Base-by-base conservation (phyloP, 2,888 invertebrate species). In the Meliscaeva auricollis region DNA sequence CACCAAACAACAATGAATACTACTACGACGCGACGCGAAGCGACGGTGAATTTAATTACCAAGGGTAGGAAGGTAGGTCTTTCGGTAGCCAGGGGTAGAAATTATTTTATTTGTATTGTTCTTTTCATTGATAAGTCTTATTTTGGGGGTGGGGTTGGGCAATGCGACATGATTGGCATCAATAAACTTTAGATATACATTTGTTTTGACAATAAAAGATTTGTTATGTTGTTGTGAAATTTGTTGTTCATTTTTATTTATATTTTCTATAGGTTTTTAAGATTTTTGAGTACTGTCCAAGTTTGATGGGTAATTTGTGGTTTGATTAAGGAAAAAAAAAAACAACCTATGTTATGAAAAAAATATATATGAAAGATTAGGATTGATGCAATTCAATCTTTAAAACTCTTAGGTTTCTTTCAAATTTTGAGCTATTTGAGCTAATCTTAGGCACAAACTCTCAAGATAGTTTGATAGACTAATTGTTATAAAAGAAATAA, bases 81-180 rank as follows among this genome's bases (percentile, higher is more conserved):
- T 38, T 11, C n/a, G 30, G n/a, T 54, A 15, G 30, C n/a, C 6
- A 3, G 17, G 32, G 22, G 64, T 5, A 38, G 6, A 30, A 15
- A 11, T 2, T 9, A 38, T 8, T 38, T 7, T 26, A 9, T 22
- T n/a, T n/a, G n/a, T 26, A n/a, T 32, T 17, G 17, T 46, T 11
- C 7, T 48, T 66, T 48, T 66, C 32, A 66, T 32, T 66, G 64
- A 66, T 66, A 48, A 66, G 48, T 32, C 7, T 48, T 11, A 9
- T 17, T 13, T 46, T 13, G 11, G 26, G 22, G 60, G 26, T n/a
- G n/a, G 22, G 8, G 15, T n/a, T 32, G 11, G 35, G 35, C 7
- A 8, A 38, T 8, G 35, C 7, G 32, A 64, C 32, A 64, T 48
- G 48, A 20, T 48, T 41, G 44, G 62, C 44, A 62, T 44, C 30